phyloP scores from a whole-genome alignment of 2,888 invertebrate genomes.

The Amblyjoppa proteus region DNA sequence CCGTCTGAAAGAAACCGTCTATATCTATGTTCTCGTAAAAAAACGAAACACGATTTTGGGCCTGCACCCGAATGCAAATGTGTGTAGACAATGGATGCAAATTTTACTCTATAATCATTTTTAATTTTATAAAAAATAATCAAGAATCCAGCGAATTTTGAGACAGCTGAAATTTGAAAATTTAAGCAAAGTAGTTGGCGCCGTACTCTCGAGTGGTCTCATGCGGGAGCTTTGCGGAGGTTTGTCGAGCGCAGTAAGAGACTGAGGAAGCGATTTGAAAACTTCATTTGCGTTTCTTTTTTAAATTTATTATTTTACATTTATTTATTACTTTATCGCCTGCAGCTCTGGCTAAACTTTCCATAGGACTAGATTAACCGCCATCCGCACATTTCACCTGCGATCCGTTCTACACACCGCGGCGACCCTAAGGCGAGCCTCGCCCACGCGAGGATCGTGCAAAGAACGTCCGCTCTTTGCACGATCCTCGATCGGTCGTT shows the following conservation, averaged over 20 bases:
- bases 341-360: background rate
- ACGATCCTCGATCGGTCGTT: slow-evolving; percentile 33
- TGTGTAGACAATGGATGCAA: background rate
- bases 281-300: background rate
- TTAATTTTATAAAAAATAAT: too few species aligned
- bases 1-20: too few species aligned
- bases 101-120: background rate
- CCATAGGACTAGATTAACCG: background rate
- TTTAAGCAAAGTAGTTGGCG: too few species aligned
- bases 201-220: too few species aligned
- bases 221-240: too few species aligned
- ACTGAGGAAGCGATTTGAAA: too few species aligned
- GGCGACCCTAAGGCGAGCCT: slow-evolving; percentile 16
- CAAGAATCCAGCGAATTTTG: too few species aligned
- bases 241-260: too few species aligned
- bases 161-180: too few species aligned
- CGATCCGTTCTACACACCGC: background rate
- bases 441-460: slow-evolving; percentile 31
- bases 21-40: too few species aligned
- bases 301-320: background rate
- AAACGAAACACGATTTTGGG: too few species aligned
- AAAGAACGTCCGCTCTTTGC: slow-evolving; percentile 29
- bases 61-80: too few species aligned
- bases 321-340: background rate
- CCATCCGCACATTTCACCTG: slow-evolving; percentile 7